These are phyloP conservation scores for Nomada lathburiana DNA, from an alignment of 2,888 invertebrate species.

Conservation along the genomic window DNA sequence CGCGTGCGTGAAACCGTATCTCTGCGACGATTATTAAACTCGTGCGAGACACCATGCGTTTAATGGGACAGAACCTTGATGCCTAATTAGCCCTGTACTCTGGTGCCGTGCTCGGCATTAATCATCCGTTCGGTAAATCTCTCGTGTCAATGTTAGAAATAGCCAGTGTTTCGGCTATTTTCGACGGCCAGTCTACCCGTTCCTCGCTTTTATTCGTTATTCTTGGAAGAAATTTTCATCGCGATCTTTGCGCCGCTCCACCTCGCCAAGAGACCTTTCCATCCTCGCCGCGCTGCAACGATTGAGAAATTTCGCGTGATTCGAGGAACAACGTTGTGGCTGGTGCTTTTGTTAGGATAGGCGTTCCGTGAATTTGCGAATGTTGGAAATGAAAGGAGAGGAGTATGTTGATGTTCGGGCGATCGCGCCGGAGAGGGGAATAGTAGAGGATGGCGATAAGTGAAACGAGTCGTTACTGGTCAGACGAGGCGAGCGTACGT, in stretches of 20 bases:
- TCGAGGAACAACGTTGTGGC: slow-evolving; percentile 10
- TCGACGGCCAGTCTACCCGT: slow-evolving; percentile 37
- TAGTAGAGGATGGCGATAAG: background rate
- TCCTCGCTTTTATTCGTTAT: slow-evolving; percentile 22
- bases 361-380: background rate
- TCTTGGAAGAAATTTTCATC: slow-evolving; percentile 41
- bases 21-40: slow-evolving; percentile 32
- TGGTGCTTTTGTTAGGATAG: background rate
- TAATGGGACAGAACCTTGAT: slow-evolving; percentile 58
- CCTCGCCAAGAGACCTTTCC: background rate
- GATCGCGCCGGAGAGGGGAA: background rate
- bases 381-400: background rate
- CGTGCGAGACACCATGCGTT: slow-evolving; percentile 41
- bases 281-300: background rate
- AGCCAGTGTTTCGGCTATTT: slow-evolving; percentile 50
- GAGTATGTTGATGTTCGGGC: background rate
- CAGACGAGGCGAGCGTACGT: background rate
- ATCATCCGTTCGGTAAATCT: slow-evolving; percentile 46
- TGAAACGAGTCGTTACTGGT: slow-evolving; percentile 1
- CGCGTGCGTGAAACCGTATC: background rate
- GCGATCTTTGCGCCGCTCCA: background rate
- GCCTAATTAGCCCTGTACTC: slow-evolving; percentile 44
- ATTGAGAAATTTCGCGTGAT: background rate
- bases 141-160: slow-evolving; percentile 46
- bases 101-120: slow-evolving; percentile 25